Percentiles rank a stretch among this genome's conserved stretches.
These are phyloP conservation scores for Bedellia somnulentella DNA, from an alignment of 2,888 invertebrate genomes.

Conservation along the genomic window DNA sequence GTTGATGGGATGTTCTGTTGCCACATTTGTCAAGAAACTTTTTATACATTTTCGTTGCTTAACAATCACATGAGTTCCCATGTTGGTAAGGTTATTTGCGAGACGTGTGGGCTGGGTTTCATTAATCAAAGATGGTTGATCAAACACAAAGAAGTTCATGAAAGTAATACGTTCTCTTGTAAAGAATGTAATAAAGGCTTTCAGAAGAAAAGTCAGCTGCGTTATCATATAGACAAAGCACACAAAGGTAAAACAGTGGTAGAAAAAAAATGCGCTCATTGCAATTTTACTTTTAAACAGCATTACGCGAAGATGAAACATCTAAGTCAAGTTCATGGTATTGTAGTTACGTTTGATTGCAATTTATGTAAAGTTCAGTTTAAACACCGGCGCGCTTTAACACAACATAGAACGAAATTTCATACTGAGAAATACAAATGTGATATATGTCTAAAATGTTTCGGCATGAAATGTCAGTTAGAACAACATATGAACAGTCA, in stretches of 20 bases:
- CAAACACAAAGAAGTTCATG: constrained; percentile 24
- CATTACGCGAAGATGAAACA: constrained; percentile 26
- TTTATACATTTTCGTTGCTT: constrained; percentile 20
- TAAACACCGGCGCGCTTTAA: constrained; percentile 19
- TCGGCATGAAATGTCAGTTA: constrained; percentile 38
- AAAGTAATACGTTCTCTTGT: constrained; percentile 19
- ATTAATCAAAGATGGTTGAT: constrained; percentile 21
- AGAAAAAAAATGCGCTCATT: constrained; percentile 22
- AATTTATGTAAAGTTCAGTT: constrained; percentile 21
- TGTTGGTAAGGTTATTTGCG: constrained; percentile 29
- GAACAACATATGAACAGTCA: constrained; percentile 40
- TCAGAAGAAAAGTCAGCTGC: constrained; percentile 34
- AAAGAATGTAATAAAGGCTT: constrained; percentile 33
- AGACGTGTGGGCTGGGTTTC: constrained; percentile 27
- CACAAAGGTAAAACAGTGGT: constrained; percentile 22
- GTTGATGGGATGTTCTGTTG: constrained; percentile 19
- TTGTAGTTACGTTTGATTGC: constrained; percentile 20
- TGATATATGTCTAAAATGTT: constrained; percentile 39
- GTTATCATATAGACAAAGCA: constrained; percentile 34
- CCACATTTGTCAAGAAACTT: constrained; percentile 21
- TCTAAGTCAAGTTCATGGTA: constrained; percentile 23
- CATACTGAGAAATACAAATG: constrained; percentile 46
- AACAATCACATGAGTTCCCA: constrained; percentile 28
- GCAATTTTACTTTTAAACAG: constrained; percentile 23
- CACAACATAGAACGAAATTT: constrained; percentile 23